phyloP scores from a whole-genome alignment of 2,888 invertebrate species.

The Eupithecia tripunctaria region DNA sequence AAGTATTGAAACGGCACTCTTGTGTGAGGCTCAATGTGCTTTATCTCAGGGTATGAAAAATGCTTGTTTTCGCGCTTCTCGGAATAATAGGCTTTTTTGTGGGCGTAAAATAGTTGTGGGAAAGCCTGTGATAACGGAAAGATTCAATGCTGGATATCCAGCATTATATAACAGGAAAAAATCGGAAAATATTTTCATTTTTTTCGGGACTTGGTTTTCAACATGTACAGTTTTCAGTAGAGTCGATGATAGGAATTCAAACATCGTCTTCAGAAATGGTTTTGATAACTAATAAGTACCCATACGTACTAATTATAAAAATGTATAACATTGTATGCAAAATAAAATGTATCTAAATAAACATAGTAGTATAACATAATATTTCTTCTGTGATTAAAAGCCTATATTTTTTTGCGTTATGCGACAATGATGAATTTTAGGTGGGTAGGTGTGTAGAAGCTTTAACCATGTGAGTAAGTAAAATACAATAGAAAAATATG shows the following conservation, averaged over 20 bases:
- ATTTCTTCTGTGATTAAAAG: too few relatives aligned
- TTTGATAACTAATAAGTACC: neutral
- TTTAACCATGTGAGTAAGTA: too few relatives aligned
- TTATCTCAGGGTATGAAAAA: conserved; percentile 40
- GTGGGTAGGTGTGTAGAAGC: too few relatives aligned
- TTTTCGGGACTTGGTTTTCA: neutral
- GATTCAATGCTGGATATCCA: conserved; percentile 1
- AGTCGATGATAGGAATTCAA: neutral
- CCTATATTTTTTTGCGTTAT: too few relatives aligned
- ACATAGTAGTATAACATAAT: too few relatives aligned
- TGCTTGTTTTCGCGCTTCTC: conserved; percentile 39
- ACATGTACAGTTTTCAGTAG: neutral
- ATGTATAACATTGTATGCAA: too few relatives aligned
- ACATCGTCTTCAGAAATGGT: neutral
- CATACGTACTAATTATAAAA: too few relatives aligned
- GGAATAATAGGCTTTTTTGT: conserved; percentile 38
- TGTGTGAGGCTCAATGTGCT: conserved; percentile 32
- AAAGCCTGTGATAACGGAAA: conserved; percentile 15
- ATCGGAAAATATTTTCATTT: neutral
- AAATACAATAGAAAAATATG: too few relatives aligned
- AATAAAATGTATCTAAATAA: too few relatives aligned
- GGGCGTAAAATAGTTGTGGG: conserved; percentile 31
- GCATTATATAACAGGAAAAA: neutral
- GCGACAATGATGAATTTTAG: too few relatives aligned
- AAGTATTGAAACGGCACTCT: conserved; percentile 40